These are phyloP conservation scores for Paragorgia papillata DNA, from an alignment of 92 coral and sea anemone species.

Conservation along the genomic window DNA sequence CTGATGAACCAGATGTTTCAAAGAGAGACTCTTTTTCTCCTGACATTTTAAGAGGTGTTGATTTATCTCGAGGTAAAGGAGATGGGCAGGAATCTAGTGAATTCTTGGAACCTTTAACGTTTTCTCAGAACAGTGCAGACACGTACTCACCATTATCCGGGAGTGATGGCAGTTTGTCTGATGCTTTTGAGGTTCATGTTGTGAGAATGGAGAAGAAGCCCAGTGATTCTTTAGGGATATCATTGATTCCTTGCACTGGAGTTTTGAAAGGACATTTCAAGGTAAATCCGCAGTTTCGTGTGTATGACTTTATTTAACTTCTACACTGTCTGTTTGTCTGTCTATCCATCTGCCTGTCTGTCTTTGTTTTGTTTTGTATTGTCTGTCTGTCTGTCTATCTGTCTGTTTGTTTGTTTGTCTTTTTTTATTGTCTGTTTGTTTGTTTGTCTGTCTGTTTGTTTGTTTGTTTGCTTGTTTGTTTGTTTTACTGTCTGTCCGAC, in stretches of 20 bases:
- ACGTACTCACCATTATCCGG: neutral
- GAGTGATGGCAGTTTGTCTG: neutral
- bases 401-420: too few species aligned
- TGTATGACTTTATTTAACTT: too few species aligned
- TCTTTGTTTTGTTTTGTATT: too few species aligned
- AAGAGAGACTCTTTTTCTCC: neutral
- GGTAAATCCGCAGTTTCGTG: too few species aligned
- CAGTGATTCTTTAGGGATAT: conserved; percentile 80
- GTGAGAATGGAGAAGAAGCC: conserved; percentile 63
- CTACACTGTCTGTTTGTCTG: too few species aligned
- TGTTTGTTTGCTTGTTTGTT: too few species aligned
- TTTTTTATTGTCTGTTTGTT: too few species aligned
- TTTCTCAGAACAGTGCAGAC: neutral
- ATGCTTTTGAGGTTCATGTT: conserved; percentile 55
- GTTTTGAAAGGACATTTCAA: conserved; percentile 79
- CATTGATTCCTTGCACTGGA: conserved; percentile 83
- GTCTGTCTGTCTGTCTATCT: too few species aligned
- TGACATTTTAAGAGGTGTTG: neutral
- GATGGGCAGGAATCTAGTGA: conserved; percentile 17
- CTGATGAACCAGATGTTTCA: conserved; percentile 12
- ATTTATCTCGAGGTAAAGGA: conserved; percentile 20
- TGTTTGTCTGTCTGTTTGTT: too few species aligned
- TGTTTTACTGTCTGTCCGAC: too few species aligned
- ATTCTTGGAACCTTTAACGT: neutral
- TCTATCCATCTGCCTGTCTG: too few species aligned